A percentile compares a stretch with the other conserved stretches of the same genome.
phyloP scores from a whole-genome alignment of 2,888 invertebrate species.

The Cataglyphis albicans region DNA sequence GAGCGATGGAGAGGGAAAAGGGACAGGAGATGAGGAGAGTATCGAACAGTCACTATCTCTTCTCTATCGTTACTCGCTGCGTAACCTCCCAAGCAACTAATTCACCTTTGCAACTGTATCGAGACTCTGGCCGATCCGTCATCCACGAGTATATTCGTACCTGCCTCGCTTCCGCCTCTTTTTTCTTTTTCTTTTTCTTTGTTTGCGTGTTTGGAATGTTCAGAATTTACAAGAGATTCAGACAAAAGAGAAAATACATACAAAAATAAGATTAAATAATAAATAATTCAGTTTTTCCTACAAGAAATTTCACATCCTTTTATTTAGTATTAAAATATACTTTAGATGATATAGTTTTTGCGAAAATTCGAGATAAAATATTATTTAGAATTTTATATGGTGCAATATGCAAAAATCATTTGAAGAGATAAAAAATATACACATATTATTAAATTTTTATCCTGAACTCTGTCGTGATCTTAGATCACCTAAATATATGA shows the following conservation, averaged over 20 bases:
- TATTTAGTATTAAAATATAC: not conserved
- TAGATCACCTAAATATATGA: not conserved
- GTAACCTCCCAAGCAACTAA: slow-evolving; percentile 70
- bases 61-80: slow-evolving; percentile 70
- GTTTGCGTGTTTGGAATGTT: not conserved
- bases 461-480: not conserved
- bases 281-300: not conserved
- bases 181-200: slow-evolving; percentile 31
- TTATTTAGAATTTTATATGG: not conserved
- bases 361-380: not conserved
- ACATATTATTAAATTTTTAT: not conserved
- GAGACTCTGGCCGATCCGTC: slow-evolving; percentile 61
- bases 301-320: not conserved
- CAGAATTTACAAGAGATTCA: not conserved
- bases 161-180: slow-evolving; percentile 7
- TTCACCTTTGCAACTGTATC: slow-evolving; percentile 77
- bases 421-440: not conserved
- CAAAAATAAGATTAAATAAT: not conserved
- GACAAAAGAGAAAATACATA: not conserved
- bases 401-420: not conserved
- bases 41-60: slow-evolving; percentile 58
- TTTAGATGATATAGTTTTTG: not conserved
- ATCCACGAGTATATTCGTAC: slow-evolving; percentile 40
- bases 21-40: slow-evolving; percentile 26
- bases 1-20: slow-evolving; percentile 13